Conservation (phyloP, 2,113 vertebrate species). For the Neopipo cinnamomea region DNA sequence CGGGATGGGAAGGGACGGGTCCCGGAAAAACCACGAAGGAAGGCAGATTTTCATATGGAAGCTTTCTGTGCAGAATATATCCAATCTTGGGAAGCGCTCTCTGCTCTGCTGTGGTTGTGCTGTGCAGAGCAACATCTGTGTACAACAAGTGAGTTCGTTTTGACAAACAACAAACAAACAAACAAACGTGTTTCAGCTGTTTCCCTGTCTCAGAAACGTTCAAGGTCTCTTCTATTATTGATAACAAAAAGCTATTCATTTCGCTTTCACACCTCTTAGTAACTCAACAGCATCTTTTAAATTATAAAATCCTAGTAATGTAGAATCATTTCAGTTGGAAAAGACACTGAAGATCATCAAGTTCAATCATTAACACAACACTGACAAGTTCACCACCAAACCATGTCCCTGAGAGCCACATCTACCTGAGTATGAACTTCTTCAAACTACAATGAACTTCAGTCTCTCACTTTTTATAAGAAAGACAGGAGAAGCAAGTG, state of each 20-base stretch:
- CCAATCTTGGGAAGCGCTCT: fast-evolving
- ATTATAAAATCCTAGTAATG: background rate
- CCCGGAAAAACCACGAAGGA: fast-evolving
- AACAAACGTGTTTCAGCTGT: background rate
- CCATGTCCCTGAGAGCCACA: too few relatives aligned
- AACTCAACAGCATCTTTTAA: background rate
- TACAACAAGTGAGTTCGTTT: background rate
- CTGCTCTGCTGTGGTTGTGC: background rate
- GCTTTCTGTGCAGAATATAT: fast-evolving
- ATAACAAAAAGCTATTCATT: background rate
- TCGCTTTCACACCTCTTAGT: background rate
- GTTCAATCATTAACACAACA: fast-evolving
- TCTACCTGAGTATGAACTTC: background rate
- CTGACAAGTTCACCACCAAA: background rate
- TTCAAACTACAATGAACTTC: background rate
- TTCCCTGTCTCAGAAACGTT: background rate
- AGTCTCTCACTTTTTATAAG: background rate
- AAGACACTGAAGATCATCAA: background rate
- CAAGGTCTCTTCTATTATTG: background rate
- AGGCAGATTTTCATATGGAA: fast-evolving
- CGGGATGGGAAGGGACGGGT: too few relatives aligned
- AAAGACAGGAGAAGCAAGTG: background rate
- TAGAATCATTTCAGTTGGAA: background rate
- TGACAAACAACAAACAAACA: background rate
- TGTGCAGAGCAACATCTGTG: fast-evolving